A percentile compares a stretch with the other conserved stretches of the same genome.
Conservation (phyloP, 2,113 vertebrate species). For the Nibea coibor region DNA sequence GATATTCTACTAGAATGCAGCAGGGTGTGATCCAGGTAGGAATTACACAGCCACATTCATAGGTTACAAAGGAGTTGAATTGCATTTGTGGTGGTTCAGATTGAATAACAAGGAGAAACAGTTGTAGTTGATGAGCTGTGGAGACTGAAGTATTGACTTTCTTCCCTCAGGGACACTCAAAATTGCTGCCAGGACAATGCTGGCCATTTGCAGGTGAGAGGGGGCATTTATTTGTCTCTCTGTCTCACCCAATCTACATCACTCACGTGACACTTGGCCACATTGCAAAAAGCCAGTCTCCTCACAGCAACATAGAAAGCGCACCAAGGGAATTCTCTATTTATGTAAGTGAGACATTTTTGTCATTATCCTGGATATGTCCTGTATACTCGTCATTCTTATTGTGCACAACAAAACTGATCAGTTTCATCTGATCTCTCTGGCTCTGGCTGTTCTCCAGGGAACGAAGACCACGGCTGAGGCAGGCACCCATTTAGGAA, state of each 20-base stretch:
- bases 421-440: not conserved
- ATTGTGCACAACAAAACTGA: not conserved
- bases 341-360: not conserved
- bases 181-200: not conserved
- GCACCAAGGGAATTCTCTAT: constrained; percentile 1
- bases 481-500: not conserved
- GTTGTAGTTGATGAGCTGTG: not conserved
- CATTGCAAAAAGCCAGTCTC: not conserved
- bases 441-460: not conserved
- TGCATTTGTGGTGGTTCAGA: not conserved
- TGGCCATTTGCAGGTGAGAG: not conserved
- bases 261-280: not conserved
- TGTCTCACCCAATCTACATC: constrained; percentile 4
- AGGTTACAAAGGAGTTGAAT: not conserved
- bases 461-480: not conserved
- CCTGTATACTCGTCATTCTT: too few species aligned
- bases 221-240: not conserved
- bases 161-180: not conserved
- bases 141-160: not conserved
- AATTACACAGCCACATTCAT: not conserved
- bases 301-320: not conserved
- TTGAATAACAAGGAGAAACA: not conserved
- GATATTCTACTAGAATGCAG: not conserved
- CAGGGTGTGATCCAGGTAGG: not conserved
- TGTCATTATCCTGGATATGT: not conserved